phyloP scores from a whole-genome alignment of 2,113 vertebrate species.

The Calidris pugnax region DNA sequence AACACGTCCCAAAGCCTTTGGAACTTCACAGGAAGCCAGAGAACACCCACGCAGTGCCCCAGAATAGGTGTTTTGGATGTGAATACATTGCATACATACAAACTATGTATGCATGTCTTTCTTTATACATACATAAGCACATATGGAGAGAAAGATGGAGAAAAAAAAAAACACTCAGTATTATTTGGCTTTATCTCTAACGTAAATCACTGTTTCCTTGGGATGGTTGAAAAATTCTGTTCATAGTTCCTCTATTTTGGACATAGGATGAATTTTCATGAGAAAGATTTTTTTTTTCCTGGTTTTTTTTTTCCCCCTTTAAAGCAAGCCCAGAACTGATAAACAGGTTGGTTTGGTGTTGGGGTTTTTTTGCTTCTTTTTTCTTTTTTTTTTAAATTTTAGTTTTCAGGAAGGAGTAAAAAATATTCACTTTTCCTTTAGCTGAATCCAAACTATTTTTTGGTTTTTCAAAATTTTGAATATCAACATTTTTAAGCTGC shows the following conservation, averaged over 20 bases:
- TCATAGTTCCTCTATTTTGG: neutral
- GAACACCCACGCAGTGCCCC: neutral
- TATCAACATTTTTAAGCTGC: neutral
- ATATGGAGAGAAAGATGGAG: neutral
- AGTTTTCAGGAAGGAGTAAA: neutral
- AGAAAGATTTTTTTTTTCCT: neutral
- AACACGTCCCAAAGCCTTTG: neutral
- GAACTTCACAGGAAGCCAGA: neutral
- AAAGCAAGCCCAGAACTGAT: neutral
- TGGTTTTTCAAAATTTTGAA: neutral
- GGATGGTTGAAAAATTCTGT: neutral
- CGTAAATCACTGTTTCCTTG: neutral
- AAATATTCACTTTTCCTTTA: neutral
- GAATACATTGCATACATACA: neutral
- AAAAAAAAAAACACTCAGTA: neutral
- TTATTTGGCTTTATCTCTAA: neutral
- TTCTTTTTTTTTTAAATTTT: neutral
- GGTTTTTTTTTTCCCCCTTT: too few relatives aligned
- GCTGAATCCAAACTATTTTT: neutral
- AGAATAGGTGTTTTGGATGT: neutral
- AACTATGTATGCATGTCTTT: neutral
- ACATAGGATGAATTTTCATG: neutral
- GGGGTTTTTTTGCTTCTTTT: neutral
- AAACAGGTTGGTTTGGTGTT: neutral
- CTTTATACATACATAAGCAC: neutral